Percentiles rank a stretch among this genome's conserved stretches.
These are phyloP conservation scores for Periparus ater DNA, from an alignment of 2,797 vertebrate genomes.

Conservation along the genomic window DNA sequence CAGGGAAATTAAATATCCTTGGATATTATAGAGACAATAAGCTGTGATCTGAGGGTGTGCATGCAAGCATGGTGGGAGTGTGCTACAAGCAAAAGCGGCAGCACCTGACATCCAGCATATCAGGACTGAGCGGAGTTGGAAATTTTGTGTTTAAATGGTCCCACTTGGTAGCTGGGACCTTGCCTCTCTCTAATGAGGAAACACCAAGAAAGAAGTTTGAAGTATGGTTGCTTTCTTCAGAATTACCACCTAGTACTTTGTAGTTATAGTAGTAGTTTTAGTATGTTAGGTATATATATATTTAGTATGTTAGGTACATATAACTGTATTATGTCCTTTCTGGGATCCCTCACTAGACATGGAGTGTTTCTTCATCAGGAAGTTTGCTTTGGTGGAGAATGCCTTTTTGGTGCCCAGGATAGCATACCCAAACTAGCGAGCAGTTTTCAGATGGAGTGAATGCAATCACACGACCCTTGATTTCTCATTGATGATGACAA, in stretches of 20 bases:
- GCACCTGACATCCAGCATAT: neutral
- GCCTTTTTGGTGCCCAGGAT: neutral
- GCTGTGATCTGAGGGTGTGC: neutral
- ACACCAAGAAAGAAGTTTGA: neutral
- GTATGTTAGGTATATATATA: neutral
- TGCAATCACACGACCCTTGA: neutral
- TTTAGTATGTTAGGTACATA: neutral
- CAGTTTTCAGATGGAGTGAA: neutral
- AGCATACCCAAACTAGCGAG: neutral
- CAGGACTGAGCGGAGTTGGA: fast-evolving
- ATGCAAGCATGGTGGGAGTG: neutral
- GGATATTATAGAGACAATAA: neutral
- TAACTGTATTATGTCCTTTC: neutral
- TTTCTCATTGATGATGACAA: neutral
- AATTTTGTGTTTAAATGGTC: neutral
- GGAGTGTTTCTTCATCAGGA: neutral
- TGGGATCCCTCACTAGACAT: neutral
- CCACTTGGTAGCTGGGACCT: neutral
- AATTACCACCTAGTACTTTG: neutral
- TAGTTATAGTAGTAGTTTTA: too few relatives aligned
- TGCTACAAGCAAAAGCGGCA: neutral
- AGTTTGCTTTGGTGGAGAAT: neutral
- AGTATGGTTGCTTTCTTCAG: neutral
- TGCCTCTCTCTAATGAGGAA: neutral
- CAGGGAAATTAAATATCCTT: neutral